phyloP scores from a whole-genome alignment of 2,888 invertebrate genomes.

The Troglohyphantes excavatus region DNA sequence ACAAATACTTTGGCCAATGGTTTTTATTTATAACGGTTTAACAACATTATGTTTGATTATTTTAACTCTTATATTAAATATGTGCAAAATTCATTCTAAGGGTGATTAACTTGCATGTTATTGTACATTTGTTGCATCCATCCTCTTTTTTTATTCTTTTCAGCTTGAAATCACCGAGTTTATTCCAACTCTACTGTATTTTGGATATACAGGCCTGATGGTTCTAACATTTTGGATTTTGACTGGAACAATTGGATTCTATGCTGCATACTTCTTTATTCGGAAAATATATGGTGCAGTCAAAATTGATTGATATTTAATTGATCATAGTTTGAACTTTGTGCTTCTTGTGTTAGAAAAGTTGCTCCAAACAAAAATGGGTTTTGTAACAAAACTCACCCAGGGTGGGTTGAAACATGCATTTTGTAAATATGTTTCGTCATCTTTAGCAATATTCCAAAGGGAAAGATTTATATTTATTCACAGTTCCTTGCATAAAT shows the following conservation, averaged over 20 bases:
- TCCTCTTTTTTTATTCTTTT: constrained; percentile 78
- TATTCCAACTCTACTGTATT: constrained; percentile 97
- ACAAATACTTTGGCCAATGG: no score
- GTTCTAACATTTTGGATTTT: constrained; percentile 98
- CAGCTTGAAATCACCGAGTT: constrained; percentile 94
- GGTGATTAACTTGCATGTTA: not conserved
- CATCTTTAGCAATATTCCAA: constrained; percentile 27
- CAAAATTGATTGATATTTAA: constrained; percentile 90
- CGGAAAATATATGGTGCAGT: constrained; percentile 99
- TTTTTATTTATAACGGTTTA: no score
- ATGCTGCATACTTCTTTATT: constrained; percentile 99
- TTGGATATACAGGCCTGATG: constrained; percentile 99
- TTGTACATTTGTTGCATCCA: not conserved
- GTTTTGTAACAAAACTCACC: constrained; percentile 19
- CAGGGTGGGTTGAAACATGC: constrained; percentile 13
- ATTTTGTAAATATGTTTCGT: constrained; percentile 50
- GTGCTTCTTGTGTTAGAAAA: not conserved
- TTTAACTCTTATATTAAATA: no score
- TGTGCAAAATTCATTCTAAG: not conserved
- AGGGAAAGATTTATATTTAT: constrained; percentile 33
- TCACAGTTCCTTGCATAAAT: constrained; percentile 26
- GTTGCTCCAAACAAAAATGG: constrained; percentile 8
- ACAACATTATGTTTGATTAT: no score
- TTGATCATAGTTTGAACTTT: not conserved
- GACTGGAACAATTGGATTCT: constrained; percentile 97